phyloP scores from a whole-genome alignment of 2,888 invertebrate genomes.

The Dryadula phaetusa region DNA sequence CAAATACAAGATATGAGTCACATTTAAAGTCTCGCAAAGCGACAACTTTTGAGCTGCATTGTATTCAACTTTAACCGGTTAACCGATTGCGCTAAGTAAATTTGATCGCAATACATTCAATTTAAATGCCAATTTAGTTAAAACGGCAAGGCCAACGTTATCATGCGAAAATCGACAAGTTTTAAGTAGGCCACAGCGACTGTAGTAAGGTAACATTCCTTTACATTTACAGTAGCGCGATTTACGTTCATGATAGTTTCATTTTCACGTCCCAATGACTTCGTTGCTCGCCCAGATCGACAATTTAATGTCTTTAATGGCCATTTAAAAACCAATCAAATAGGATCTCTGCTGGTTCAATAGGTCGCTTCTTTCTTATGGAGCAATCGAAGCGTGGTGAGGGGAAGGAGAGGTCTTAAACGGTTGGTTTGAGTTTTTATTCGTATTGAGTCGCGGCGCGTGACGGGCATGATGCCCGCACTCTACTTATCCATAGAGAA shows the following conservation, averaged over 20 bases:
- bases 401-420: constrained; percentile 53
- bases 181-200: constrained; percentile 72
- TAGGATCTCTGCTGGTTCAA: constrained; percentile 60
- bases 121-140: constrained; percentile 73
- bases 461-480: constrained; percentile 62
- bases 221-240: constrained; percentile 72
- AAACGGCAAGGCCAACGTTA: constrained; percentile 76
- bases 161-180: constrained; percentile 77
- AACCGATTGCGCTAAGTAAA: constrained; percentile 68
- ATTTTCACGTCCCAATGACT: constrained; percentile 76
- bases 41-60: constrained; percentile 59
- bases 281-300: constrained; percentile 66
- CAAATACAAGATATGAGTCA: constrained; percentile 63
- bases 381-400: constrained; percentile 45
- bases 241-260: constrained; percentile 76
- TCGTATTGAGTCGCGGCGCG: constrained; percentile 58
- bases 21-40: constrained; percentile 53
- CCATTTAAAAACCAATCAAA: constrained; percentile 57
- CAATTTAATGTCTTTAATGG: constrained; percentile 65
- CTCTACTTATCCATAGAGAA: constrained; percentile 64
- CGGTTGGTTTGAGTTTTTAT: constrained; percentile 60
- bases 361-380: constrained; percentile 56
- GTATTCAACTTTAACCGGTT: constrained; percentile 72
- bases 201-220: constrained; percentile 70
- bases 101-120: constrained; percentile 66